Base-by-base conservation (phyloP, 2,888 invertebrate species). In the Caenorhabditis sinica region DNA sequence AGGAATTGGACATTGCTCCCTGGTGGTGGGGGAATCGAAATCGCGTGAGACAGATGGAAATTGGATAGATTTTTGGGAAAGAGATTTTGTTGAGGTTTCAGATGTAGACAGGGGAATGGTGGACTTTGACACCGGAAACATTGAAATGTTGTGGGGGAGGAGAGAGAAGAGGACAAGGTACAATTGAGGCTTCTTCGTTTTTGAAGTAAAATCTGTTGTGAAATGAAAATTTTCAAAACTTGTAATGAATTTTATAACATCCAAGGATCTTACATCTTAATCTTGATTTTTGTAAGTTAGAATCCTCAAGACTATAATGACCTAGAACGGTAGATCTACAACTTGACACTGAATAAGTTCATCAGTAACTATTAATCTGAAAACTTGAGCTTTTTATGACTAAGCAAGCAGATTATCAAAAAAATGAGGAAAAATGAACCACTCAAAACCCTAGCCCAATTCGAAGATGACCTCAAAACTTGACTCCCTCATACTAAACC, bases 1-100 rank as follows among this genome's bases (percentile, higher is more conserved):
- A n/a, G n/a, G n/a, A 43, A 40, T 9, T 76, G 76, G 68, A 76
- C 76, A 76, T 76, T 76, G 76, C 53, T 76, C 76, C 65, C 76
- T 28, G 45, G n/a, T n/a, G n/a, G n/a, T n/a, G n/a, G n/a, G n/a
- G n/a, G n/a, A n/a, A n/a, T n/a, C 15, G 15, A 36, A 30, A 75
- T 76, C 76, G 76, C 76, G 76, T 76, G 75, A 75, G 63, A 36
- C 13, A 17, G 13, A 45, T 13, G 9, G 25, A 72, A 43, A 40
- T n/a, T 36, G 40, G 40, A 28, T 23, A 72, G n/a, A 49, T 43
- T 72, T 61, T 25, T 51, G 11, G 20, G 51, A 20, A 23, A 15
- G 15, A n/a, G 33, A 51, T 36, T 56, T 56, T 20, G 8, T 69
- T 56, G 33, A 36, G 51, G 23, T 63, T 63, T 36, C 43, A 60